Percentiles rank a stretch among this genome's conserved stretches.
Evolutionary conservation across 2,113 vertebrate genomes (phyloP).

Genomic region (Gymnarchus niloticus): DNA sequence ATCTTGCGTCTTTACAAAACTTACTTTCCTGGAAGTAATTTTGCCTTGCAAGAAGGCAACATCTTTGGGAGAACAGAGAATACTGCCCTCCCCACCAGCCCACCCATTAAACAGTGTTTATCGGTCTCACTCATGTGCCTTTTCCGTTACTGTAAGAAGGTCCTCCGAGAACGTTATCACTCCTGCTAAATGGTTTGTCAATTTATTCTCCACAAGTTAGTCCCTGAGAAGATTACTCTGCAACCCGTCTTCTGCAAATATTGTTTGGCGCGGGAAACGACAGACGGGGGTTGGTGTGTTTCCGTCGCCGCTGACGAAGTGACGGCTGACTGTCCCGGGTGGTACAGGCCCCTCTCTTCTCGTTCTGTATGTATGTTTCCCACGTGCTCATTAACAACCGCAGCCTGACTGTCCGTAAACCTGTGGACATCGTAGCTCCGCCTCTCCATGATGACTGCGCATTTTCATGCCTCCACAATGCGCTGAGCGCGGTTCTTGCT

Average conservation of each 20-base stretch:
- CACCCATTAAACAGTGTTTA: not conserved
- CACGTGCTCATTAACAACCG: not conserved
- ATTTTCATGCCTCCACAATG: not conserved
- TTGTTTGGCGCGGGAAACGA: not conserved
- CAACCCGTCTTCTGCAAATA: not conserved
- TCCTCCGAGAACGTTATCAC: not conserved
- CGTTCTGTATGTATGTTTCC: not conserved
- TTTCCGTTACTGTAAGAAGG: not conserved
- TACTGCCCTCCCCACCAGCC: not conserved
- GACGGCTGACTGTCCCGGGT: not conserved
- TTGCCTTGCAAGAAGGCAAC: not conserved
- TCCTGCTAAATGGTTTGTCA: conserved; percentile 13
- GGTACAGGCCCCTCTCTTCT: not conserved
- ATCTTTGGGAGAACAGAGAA: not conserved
- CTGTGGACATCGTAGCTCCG: not conserved
- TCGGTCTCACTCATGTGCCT: not conserved
- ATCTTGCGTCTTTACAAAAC: not conserved
- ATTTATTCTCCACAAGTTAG: conserved; percentile 10
- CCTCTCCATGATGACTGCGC: not conserved
- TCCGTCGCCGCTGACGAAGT: not conserved
- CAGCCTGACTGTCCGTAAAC: not conserved
- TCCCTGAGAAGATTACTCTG: conserved; percentile 11
- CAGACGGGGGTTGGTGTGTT: not conserved
- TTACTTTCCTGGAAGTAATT: not conserved
- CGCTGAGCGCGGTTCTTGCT: not conserved